Conservation (phyloP, 2,888 invertebrate species). For the Papilio demoleus region DNA sequence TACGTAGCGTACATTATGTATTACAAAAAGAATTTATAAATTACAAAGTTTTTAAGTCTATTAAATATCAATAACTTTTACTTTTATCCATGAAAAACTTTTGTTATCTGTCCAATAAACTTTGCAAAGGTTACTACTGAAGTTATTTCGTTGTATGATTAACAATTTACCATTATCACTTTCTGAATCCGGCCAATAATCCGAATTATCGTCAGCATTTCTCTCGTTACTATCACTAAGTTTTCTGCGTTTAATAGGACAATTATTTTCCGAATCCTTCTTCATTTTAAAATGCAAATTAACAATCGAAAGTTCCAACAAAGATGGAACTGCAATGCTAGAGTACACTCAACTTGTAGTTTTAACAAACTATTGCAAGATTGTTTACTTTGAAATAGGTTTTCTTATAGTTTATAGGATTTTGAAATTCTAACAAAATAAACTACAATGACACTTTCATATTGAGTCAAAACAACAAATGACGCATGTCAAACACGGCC, state of each 20-base stretch:
- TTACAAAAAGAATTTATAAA: too few relatives aligned
- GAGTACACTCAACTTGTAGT: neutral
- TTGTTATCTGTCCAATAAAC: neutral
- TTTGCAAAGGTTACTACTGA: neutral
- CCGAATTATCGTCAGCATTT: conserved; percentile 66
- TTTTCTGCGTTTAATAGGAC: conserved; percentile 68
- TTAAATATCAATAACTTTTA: too few relatives aligned
- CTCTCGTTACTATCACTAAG: conserved; percentile 58
- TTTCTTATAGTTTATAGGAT: neutral
- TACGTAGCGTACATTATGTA: too few relatives aligned
- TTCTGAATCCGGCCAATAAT: conserved; percentile 73
- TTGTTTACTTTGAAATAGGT: neutral
- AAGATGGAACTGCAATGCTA: too few relatives aligned
- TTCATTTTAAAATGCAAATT: conserved; percentile 58
- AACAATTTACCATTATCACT: conserved; percentile 61
- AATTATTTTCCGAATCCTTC: conserved; percentile 66
- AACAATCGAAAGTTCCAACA: neutral
- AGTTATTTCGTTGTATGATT: neutral
- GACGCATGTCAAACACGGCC: neutral
- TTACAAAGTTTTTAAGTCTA: too few relatives aligned
- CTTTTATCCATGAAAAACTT: neutral
- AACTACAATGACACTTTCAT: conserved; percentile 11
- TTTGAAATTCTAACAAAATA: conserved; percentile 1
- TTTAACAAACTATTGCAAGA: neutral
- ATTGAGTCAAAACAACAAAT: neutral